Evolutionary conservation across 1,140 invertebrate genomes (phyloP), one percentile per base, ranked within the genome.

Genomic region (Formica selysi): DNA sequence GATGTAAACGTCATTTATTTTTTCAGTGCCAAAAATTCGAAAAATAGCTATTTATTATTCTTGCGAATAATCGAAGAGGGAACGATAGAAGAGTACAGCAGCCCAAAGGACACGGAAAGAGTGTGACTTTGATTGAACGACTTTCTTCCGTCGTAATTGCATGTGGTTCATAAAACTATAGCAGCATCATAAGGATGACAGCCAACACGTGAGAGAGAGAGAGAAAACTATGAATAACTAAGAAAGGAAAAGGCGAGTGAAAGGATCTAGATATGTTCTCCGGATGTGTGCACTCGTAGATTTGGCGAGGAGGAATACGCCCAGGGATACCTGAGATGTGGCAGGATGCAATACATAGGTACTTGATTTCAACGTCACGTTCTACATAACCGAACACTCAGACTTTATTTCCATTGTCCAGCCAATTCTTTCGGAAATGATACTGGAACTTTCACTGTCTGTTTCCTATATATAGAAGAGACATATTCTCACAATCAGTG

Each of bases 381-480:
- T 73, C 65, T 89, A 87, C 85, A 92, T 91, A 94, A 94, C 90
- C 93, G 85, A 74, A 92, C 87, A 86, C 38, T 74, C 88, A 90
- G 89, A 92, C 78, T 76, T 87, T 84, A 88, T 89, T 48, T 74
- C 86, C 89, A 85, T 85, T 83, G 85, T 88, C 5, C 70, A 64
- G 48, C 48, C 44, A 51, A 64, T 73, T 76, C 80, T 51, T 8
- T 19, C 36, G 38, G 64, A 84, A 86, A 61, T 68, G 59, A 62
- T 78, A 61, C 57, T 16, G 41, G 81, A 86, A 92, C 92, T 94
- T 94, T 94, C 93, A 93, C 92, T 91, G 74, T 59, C 85, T 57
- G 48, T 32, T 68, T 80, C 26, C 41, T 32, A 32, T 32, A 29
- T 0, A 3, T 26, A 11, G 4, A 44, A 4, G 13, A 10, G 13